Evolutionary conservation across 2,113 vertebrate genomes (phyloP).

Genomic region (Neopipo cinnamomea): DNA sequence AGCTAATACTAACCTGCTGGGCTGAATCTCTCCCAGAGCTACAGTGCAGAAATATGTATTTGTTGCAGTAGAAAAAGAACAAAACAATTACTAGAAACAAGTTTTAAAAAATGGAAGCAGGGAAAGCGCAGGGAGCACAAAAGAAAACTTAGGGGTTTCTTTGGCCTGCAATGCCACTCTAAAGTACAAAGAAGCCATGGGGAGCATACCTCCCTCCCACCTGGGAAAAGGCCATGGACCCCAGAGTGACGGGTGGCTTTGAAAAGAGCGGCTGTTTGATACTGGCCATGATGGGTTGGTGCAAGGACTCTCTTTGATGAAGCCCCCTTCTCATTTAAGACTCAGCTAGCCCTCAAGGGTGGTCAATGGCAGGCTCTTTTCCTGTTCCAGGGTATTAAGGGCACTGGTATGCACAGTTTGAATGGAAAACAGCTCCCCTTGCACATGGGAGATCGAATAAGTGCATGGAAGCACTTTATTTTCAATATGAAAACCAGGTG

Average conservation of each 20-base stretch:
- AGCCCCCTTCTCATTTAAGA: not conserved
- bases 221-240: not conserved
- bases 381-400: not conserved
- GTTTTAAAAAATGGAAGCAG: not conserved
- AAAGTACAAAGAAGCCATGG: not conserved
- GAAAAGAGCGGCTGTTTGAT: rapidly evolving
- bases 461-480: not conserved
- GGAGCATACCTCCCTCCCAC: rapidly evolving
- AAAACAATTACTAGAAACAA: not conserved
- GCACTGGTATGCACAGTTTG: not conserved
- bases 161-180: not conserved
- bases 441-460: not conserved
- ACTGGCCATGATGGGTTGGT: not conserved
- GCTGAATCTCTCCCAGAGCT: conserved; percentile 33
- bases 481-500: not conserved
- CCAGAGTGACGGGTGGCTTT: not conserved
- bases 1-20: conserved; percentile 1
- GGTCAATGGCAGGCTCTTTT: not conserved
- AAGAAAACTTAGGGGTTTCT: not conserved
- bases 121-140: not conserved
- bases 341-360: not conserved
- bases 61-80: not conserved
- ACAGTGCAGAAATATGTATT: not conserved
- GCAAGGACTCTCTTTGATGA: not conserved
- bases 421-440: not conserved